phyloP scores from a whole-genome alignment of 1,140 invertebrate genomes.

The Antheraea mylitta region DNA sequence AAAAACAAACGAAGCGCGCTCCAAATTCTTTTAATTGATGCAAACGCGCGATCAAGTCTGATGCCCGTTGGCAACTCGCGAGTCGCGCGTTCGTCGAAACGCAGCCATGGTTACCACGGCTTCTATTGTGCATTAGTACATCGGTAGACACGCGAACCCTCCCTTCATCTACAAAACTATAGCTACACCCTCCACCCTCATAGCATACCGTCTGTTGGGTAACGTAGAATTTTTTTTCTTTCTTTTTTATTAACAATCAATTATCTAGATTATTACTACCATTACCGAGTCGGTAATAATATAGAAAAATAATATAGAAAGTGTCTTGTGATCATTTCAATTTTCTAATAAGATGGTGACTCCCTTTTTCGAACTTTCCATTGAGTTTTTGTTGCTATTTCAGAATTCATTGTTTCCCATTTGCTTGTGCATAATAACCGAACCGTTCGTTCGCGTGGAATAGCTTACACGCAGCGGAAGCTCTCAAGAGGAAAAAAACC shows the following conservation, averaged over 20 bases:
- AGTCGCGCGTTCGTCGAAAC: conserved; percentile 41
- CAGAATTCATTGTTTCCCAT: no score
- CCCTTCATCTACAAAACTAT: conserved; percentile 29
- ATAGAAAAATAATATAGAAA: no score
- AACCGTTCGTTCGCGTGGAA: no score
- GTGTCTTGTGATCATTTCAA: no score
- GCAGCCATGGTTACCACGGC: conserved; percentile 57
- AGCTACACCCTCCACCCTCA: conserved; percentile 52
- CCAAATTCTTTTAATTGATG: conserved; percentile 37
- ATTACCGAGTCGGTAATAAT: no score
- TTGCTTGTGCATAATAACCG: no score
- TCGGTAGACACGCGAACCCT: conserved; percentile 67
- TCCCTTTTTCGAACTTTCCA: no score
- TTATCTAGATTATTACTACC: neutral
- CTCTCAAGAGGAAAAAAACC: no score
- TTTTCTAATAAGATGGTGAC: no score
- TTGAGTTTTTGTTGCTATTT: no score
- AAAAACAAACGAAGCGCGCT: conserved; percentile 36
- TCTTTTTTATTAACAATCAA: neutral
- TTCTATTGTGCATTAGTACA: conserved; percentile 61
- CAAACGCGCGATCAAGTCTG: conserved; percentile 67
- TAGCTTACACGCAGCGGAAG: no score
- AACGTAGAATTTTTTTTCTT: neutral
- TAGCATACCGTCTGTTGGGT: conserved; percentile 8
- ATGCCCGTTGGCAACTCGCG: conserved; percentile 67